These are phyloP conservation scores for Brenthis daphne DNA, from an alignment of 2,888 invertebrate species.

Conservation along the genomic window DNA sequence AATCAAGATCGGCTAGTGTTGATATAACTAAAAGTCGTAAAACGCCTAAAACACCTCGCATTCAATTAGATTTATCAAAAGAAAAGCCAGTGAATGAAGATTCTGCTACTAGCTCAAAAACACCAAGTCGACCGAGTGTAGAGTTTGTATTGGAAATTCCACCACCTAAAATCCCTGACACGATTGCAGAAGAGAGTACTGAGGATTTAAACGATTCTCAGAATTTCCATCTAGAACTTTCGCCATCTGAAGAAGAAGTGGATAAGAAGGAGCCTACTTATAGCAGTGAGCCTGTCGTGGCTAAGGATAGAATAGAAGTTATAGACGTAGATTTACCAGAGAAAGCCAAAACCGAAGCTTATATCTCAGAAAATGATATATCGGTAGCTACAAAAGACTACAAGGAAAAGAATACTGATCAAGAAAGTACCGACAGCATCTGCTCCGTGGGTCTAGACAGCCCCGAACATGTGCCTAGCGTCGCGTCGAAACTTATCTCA, in stretches of 20 bases:
- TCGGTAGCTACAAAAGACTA: conserved; percentile 57
- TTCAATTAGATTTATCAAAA: conserved; percentile 46
- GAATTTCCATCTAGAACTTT: conserved; percentile 65
- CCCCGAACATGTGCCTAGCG: conserved; percentile 63
- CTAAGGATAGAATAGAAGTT: conserved; percentile 57
- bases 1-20: conserved; percentile 65
- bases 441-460: conserved; percentile 64
- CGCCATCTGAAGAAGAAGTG: conserved; percentile 52
- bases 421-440: conserved; percentile 72
- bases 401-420: conserved; percentile 64
- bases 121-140: conserved; percentile 49
- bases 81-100: conserved; percentile 38
- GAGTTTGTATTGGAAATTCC: conserved; percentile 60
- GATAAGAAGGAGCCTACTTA: conserved; percentile 46
- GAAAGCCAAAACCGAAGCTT: conserved; percentile 63
- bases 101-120: not conserved
- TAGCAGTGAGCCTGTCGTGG: conserved; percentile 61
- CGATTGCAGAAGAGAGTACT: conserved; percentile 58
- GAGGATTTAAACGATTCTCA: conserved; percentile 69
- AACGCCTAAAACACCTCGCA: conserved; percentile 62
- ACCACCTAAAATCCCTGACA: conserved; percentile 53
- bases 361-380: conserved; percentile 56
- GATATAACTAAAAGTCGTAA: conserved; percentile 59
- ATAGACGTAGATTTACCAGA: conserved; percentile 54
- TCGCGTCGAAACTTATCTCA: conserved; percentile 69